These are phyloP conservation scores for Oceanodroma leucorhoa DNA, from an alignment of 2,797 vertebrate species.

Conservation along the genomic window DNA sequence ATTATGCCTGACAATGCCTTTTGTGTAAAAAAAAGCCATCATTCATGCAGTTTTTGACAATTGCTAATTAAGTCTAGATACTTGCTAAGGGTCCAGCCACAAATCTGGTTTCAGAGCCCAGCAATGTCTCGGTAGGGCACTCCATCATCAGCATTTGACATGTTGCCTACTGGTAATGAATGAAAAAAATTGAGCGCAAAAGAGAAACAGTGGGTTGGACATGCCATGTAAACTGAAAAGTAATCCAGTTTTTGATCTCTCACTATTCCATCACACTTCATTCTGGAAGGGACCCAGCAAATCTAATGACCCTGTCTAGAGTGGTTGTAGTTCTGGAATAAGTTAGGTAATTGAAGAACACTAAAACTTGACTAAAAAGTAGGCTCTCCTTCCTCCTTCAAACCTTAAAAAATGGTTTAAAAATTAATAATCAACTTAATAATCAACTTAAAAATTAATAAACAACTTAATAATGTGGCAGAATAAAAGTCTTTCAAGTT, in stretches of 20 bases:
- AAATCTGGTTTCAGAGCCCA: slow-evolving; percentile 29
- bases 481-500: neutral
- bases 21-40: neutral
- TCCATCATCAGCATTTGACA: slow-evolving; percentile 43
- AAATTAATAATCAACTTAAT: neutral
- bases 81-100: neutral
- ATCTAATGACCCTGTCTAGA: neutral
- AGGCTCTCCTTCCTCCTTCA: neutral
- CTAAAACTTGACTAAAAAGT: neutral
- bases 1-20: slow-evolving; percentile 30
- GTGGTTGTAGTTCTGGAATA: neutral
- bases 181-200: neutral
- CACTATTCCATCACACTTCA: slow-evolving; percentile 14
- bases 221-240: slow-evolving; percentile 5
- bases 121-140: slow-evolving; percentile 13
- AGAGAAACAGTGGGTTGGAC: neutral
- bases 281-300: slow-evolving; percentile 14
- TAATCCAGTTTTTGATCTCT: slow-evolving; percentile 13
- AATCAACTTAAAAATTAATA: neutral
- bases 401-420: neutral
- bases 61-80: slow-evolving; percentile 33
- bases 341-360: neutral
- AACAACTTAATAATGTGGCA: neutral
- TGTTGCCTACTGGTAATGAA: neutral
- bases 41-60: slow-evolving; percentile 26